Conservation (phyloP, 2,797 vertebrate genomes). For the Pangasius djambal region DNA sequence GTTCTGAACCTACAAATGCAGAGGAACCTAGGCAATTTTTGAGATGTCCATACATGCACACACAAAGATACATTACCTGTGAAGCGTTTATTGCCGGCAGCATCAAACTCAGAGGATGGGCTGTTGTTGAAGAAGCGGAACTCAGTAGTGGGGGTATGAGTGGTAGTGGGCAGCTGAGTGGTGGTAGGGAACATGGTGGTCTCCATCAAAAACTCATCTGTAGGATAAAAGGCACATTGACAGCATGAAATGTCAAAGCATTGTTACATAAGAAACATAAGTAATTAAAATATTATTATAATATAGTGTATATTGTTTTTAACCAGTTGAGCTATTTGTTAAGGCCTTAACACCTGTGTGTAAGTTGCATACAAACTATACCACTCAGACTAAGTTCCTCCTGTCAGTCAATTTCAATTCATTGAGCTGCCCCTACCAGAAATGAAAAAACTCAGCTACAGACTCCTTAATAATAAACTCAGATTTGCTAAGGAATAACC, state of each 20-base stretch:
- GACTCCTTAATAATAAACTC: not conserved
- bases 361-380: not conserved
- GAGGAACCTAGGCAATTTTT: not conserved
- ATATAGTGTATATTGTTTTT: not conserved
- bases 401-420: not conserved
- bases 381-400: not conserved
- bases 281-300: not conserved
- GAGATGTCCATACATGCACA: not conserved
- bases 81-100: constrained; percentile 90
- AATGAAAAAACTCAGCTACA: not conserved
- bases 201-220: constrained; percentile 78
- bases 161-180: constrained; percentile 29
- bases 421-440: not conserved
- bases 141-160: constrained; percentile 50
- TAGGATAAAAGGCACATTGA: constrained; percentile 49
- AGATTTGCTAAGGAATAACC: not conserved
- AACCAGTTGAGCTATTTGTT: not conserved
- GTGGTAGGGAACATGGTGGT: constrained; percentile 75
- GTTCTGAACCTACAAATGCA: not conserved
- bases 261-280: not conserved
- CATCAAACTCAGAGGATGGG: constrained; percentile 85
- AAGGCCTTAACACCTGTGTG: not conserved
- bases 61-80: constrained; percentile 77
- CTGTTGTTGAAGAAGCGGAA: constrained; percentile 68
- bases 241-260: not conserved